Evolutionary conservation across 2,888 invertebrate genomes (phyloP), one percentile per base, ranked within the genome.

Genomic region (Dryobotodes eremita): DNA sequence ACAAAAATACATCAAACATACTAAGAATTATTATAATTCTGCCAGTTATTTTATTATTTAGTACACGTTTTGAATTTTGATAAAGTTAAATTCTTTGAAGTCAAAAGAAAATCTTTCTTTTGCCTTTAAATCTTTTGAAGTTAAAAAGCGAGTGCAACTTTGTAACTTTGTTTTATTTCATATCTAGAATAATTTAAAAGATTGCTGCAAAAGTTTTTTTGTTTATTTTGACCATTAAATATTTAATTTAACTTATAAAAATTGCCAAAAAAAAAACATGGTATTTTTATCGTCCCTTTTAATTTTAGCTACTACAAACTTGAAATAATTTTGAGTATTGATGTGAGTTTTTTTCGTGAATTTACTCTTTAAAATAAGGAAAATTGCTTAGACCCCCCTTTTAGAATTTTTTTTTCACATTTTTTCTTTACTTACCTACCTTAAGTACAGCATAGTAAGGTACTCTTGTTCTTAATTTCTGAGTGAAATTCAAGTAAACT

Each of bases 151-250:
- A 46, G 53, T 46, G 31, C 31, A 36, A 36, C 31, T 59, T 26
- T 36, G n/a, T 5, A 55, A 68, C 36, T 68, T 77, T 68, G 36
- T 83, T 66, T 82, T 57, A 75, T 75, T 55, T 55, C 4, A 26
- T 62, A 59, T 42, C 36, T 48, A 6, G 1, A 77, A 61, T 77
- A 55, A 77, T 77, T 83, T 62, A 48, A 26, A 55, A 83, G 65
- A 66, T 36, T 53, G 57, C 77, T 79, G 66, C 17, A 55, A 42
- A n/a, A 42, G 8, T 7, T 5, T 42, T 42, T 42, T 8, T 42
- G 42, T 42, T 42, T 42, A 42, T 42, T 36, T 36, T 36, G 31
- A 6, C 42, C 42, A 7, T 42, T 7, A 42, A 42, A 7, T 42
- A 42, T 42, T 42, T 42, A 42, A 42, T 42, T 42, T 42, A 6